phyloP scores from a whole-genome alignment of 2,888 invertebrate genomes.

The Eristalinus sepulchralis region DNA sequence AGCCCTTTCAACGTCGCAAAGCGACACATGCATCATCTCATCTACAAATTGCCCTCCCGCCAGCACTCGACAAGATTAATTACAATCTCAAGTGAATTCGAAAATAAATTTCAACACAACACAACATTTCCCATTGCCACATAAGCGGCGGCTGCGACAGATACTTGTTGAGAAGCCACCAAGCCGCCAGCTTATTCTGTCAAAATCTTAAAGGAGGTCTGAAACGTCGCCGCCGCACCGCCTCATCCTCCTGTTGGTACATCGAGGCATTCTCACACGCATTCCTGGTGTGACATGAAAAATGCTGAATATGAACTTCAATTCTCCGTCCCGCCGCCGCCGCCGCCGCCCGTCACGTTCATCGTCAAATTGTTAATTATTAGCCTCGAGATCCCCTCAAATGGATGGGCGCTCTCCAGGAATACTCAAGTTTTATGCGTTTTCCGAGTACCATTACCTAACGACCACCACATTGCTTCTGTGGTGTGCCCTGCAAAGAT shows the following conservation, averaged over 20 bases:
- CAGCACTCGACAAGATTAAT: constrained; percentile 3
- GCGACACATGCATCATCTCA: not conserved
- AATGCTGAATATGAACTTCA: constrained; percentile 47
- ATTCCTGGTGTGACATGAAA: constrained; percentile 17
- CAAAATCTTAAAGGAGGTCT: constrained; percentile 2
- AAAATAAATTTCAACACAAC: not conserved
- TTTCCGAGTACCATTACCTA: constrained; percentile 48
- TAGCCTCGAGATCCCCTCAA: constrained; percentile 27
- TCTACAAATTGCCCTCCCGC: not conserved
- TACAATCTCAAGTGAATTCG: not conserved
- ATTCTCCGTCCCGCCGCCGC: not conserved
- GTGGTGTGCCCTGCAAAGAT: not conserved
- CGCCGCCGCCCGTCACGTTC: not conserved
- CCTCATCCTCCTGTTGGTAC: constrained; percentile 4
- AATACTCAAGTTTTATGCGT: constrained; percentile 59
- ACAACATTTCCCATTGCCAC: not conserved
- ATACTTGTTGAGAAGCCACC: constrained; percentile 10
- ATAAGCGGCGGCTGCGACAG: not conserved
- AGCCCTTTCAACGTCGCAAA: not conserved
- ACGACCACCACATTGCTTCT: constrained; percentile 55
- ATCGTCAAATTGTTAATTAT: constrained; percentile 58
- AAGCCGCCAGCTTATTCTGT: constrained; percentile 17
- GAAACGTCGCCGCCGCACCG: not conserved
- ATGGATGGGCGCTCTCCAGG: constrained; percentile 31
- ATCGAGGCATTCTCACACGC: constrained; percentile 31